Evolutionary conservation across 1,140 invertebrate species (phyloP), one percentile per base, ranked within the genome.

Genomic region (Philaenus spumarius): DNA sequence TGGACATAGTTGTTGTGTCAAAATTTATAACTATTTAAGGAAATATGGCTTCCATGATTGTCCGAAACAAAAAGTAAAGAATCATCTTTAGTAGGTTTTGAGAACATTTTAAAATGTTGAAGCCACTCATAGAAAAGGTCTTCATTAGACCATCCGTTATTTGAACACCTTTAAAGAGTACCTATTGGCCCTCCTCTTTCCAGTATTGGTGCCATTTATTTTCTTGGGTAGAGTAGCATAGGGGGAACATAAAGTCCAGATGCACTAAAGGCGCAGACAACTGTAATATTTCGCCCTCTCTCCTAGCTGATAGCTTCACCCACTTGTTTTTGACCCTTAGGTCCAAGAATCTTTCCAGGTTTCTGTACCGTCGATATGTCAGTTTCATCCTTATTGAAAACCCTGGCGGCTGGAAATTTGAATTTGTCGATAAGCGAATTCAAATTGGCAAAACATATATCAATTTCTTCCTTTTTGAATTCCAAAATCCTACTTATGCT

Each of bases 311-410:
- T 63, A 11, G 60, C 22, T 67, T 19, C 39, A 11, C 59, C 62
- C 4, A 66, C 53, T 26, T 37, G 43, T 24, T 54, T 58, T 43
- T 34, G 24, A n/a, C 47, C 57, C 42, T 51, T 66, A 23, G 2
- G 22, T 12, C 35, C 58, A n/a, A 46, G 26, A 26, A 62, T 48
- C 23, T 22, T 57, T 19, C 40, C 45, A 15, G 68, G 64, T 57
- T 65, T 63, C 35, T 70, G 62, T 1, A 75, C 72, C n/a, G 71
- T 71, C 19, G 63, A 66, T 20, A 72, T 51, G 14, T 69, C 71
- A 2, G 71, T 73, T 64, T 73, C 70, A 59, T 74, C 73, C 5
- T 70, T 55, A 62, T 75, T 74, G 61, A 60, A 72, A 50, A 71
- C 72, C 9, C 19, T 35, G 19, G 12, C 9, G n/a, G 22, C 15